Percentiles rank a stretch among this genome's conserved stretches.
Evolutionary conservation across 2,888 invertebrate genomes (phyloP).

Genomic region (Caenorhabditis doughertyi): DNA sequence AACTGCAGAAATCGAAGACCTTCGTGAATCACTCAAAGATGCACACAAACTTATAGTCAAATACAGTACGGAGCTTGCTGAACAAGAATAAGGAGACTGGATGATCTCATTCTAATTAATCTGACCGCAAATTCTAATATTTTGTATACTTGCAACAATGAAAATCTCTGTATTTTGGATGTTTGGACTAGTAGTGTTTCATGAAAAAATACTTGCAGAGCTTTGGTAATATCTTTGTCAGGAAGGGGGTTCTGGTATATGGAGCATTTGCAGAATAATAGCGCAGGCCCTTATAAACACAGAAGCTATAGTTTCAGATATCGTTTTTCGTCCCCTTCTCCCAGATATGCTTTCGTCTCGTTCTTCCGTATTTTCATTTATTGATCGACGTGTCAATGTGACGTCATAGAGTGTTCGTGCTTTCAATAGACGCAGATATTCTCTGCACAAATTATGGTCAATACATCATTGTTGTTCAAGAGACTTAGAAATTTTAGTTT

Average conservation of each 20-base stretch:
- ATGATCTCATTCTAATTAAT: background rate
- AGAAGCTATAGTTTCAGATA: background rate
- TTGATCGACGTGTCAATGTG: conserved; percentile 55
- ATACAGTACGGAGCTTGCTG: conserved; percentile 56
- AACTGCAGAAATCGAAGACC: conserved; percentile 72
- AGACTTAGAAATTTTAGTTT: conserved; percentile 33
- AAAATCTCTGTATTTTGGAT: no score
- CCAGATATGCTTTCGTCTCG: conserved; percentile 12
- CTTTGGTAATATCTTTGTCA: no score
- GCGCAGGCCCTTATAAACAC: no score
- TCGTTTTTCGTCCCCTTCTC: background rate
- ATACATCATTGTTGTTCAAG: conserved; percentile 7
- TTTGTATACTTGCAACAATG: conserved; percentile 14
- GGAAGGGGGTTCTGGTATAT: no score
- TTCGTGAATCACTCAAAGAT: conserved; percentile 69
- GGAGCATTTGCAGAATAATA: no score
- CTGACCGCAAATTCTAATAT: background rate
- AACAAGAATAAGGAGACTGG: conserved; percentile 27
- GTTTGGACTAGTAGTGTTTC: no score
- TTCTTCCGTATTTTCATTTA: conserved; percentile 47
- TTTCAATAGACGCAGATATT: conserved; percentile 45
- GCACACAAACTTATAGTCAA: conserved; percentile 70
- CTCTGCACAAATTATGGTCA: conserved; percentile 26
- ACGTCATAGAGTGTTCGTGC: conserved; percentile 53
- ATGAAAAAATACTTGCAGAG: background rate